These are phyloP conservation scores for Caenorhabditis inopinata DNA, from an alignment of 1,140 invertebrate genomes.

Conservation along the genomic window DNA sequence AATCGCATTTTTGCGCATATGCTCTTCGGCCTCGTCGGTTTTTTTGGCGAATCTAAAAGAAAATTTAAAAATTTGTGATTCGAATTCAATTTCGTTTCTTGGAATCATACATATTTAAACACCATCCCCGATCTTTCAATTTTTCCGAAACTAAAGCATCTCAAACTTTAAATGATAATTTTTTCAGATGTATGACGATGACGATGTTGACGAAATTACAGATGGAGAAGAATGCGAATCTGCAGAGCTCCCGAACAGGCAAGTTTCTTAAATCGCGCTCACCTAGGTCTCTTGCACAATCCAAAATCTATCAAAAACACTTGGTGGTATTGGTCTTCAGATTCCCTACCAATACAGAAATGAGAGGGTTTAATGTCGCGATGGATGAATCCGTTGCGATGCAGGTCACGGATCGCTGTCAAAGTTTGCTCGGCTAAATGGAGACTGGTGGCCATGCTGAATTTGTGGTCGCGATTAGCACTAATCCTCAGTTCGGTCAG, in stretches of 20 bases:
- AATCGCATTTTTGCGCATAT: constrained; percentile 6
- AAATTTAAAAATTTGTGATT: no score
- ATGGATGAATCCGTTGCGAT: constrained; percentile 15
- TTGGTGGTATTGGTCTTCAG: background rate
- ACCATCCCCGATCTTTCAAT: no score
- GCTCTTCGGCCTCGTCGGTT: constrained; percentile 3
- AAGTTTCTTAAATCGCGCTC: no score
- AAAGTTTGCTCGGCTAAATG: constrained; percentile 1
- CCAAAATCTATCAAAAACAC: background rate
- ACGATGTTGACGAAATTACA: no score
- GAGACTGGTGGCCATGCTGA: background rate
- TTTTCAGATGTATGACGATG: no score
- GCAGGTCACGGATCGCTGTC: background rate
- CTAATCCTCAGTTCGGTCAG: background rate
- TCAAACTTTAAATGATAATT: no score
- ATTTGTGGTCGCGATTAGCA: background rate
- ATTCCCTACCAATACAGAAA: background rate
- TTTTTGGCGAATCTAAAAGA: background rate
- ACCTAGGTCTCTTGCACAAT: constrained; percentile 13
- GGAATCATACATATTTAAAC: no score
- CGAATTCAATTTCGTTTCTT: no score
- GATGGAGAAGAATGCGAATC: no score
- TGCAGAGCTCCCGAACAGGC: no score
- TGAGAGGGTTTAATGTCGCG: constrained; percentile 8
- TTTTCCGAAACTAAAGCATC: no score